Base-by-base conservation (phyloP, 2,888 invertebrate genomes). In the Eupithecia inturbata region DNA sequence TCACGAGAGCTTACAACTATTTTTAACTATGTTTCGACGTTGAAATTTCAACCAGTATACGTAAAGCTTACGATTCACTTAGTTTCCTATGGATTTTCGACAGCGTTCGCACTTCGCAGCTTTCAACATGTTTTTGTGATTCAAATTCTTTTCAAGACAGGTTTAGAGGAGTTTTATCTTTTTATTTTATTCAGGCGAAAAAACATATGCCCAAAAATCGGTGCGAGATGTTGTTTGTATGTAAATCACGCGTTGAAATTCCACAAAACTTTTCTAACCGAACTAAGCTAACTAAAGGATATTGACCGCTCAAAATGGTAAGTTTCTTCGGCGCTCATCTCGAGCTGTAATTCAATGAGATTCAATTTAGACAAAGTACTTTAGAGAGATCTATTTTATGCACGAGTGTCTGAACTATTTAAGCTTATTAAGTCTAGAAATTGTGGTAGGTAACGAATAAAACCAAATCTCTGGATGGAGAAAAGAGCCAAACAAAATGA, bases 291-390 rank as follows among this genome's bases (percentile, higher is more conserved):
- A 57, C 12, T 57, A 26, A 57, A 57, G 57, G 22, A 57, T 57
- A 57, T 64, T 64, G 36, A 64, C 33, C 63, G 33, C 12, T 64
- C n/a, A 36, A 64, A n/a, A 64, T 36, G n/a, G n/a, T 36, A 33
- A 64, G 63, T 36, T 64, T 36, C 36, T 36, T 36, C n/a, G n/a
- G 57, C 26, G 63, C 62, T 62, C 31, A 62, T 62, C 63, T 33
- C 36, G 12, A 64, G 36, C 9, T 31, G 33, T 64, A 64, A 64
- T 64, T 22, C 36, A 64, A 64, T 64, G 36, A 64, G 36, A 64
- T 64, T 64, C 36, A 64, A 64, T 64, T 64, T 63, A 63, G 63
- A 63, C 63, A 36, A 63, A 63, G 63, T 63, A 63, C 31, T 33
- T 33, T 63, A 63, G 63, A 33, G 63, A 19, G 63, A 63, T 36